phyloP scores from a whole-genome alignment of 2,888 invertebrate species.

The Boloria euphrosyne region DNA sequence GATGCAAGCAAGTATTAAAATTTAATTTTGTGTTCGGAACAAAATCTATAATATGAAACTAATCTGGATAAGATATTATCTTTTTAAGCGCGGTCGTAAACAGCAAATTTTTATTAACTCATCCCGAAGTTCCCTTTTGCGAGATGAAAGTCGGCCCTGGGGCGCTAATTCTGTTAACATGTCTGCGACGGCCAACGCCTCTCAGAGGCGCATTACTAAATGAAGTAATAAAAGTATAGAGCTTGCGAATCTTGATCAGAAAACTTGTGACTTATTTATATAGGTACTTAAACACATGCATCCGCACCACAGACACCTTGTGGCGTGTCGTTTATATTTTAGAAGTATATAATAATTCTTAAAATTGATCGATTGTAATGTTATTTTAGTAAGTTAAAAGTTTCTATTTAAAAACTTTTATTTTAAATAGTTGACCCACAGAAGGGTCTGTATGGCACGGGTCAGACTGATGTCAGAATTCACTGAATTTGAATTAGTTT shows the following conservation, averaged over 20 bases:
- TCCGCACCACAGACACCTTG: neutral
- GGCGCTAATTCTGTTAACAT: conserved; percentile 32
- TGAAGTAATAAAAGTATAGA: conserved; percentile 28
- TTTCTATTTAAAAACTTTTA: no score
- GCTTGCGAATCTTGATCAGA: neutral
- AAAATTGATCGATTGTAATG: no score
- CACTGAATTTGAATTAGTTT: no score
- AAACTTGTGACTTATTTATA: neutral
- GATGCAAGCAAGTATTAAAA: neutral
- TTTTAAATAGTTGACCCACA: no score
- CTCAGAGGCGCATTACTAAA: conserved; percentile 23
- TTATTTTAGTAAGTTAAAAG: no score
- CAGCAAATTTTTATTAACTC: conserved; percentile 27
- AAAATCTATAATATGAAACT: neutral
- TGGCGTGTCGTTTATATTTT: neutral
- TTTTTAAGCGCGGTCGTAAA: conserved; percentile 8
- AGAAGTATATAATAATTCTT: neutral
- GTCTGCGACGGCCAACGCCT: conserved; percentile 26
- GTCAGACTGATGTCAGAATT: no score
- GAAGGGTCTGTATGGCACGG: no score
- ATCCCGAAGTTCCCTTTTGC: conserved; percentile 14
- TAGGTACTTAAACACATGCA: no score
- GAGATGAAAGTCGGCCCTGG: conserved; percentile 21
- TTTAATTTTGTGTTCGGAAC: neutral
- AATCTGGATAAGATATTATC: neutral